A percentile compares a stretch with the other conserved stretches of the same genome.
These are phyloP conservation scores for Empidonax alnorum DNA, from an alignment of 2,113 vertebrate genomes.

Conservation along the genomic window DNA sequence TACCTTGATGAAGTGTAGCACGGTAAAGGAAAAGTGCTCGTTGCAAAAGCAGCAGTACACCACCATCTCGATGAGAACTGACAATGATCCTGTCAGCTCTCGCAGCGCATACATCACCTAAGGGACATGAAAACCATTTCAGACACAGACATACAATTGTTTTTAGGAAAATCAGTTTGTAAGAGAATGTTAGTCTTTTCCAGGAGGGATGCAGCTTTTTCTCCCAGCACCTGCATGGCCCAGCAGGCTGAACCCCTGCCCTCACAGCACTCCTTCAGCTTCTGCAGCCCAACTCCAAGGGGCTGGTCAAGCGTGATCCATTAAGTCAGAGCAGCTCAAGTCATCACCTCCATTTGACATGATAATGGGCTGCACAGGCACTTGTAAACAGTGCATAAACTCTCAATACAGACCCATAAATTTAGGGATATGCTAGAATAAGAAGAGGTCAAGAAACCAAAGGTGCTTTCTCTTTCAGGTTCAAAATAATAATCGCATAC, in stretches of 20 bases:
- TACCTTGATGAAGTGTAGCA: conserved; percentile 95
- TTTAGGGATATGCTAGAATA: background rate
- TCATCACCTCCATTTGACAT: background rate
- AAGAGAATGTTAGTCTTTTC: background rate
- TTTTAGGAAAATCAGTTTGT: background rate
- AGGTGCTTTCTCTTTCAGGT: background rate
- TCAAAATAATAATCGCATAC: background rate
- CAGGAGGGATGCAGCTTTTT: background rate
- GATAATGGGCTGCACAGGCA: background rate
- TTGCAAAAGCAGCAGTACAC: conserved; percentile 96
- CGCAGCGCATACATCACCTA: conserved; percentile 97
- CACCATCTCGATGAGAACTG: conserved; percentile 92
- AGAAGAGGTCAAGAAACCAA: background rate
- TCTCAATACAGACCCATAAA: background rate
- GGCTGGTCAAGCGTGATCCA: background rate
- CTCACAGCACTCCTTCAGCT: background rate
- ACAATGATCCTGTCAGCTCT: conserved; percentile 89
- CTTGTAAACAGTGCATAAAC: background rate
- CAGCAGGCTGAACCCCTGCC: background rate
- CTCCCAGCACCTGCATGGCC: background rate
- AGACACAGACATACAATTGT: background rate
- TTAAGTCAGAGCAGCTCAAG: background rate
- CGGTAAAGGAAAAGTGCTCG: conserved; percentile 90
- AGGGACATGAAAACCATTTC: background rate
- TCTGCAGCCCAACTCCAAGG: background rate